These are phyloP conservation scores for Megaceryle maxima DNA, from an alignment of 2,113 vertebrate genomes.

Conservation along the genomic window DNA sequence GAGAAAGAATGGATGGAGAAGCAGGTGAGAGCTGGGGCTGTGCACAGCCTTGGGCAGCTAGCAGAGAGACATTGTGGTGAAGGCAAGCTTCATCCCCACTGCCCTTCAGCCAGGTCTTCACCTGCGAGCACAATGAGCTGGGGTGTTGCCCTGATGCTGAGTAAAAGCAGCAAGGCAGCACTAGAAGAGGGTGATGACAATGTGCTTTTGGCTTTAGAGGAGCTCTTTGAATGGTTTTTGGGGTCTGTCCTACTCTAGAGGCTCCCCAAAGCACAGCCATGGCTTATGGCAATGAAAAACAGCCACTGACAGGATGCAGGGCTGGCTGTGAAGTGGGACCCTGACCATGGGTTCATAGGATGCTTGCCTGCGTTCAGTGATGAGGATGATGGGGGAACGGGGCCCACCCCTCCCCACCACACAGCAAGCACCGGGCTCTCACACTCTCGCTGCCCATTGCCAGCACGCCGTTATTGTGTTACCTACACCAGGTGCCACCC, in stretches of 20 bases:
- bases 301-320: neutral
- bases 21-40: neutral
- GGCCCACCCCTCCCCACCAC: neutral
- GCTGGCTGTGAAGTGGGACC: neutral
- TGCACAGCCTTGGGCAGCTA: neutral
- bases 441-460: fast-evolving
- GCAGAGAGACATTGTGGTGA: neutral
- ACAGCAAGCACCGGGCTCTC: neutral
- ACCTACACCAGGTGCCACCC: fast-evolving
- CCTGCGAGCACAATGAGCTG: neutral
- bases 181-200: neutral
- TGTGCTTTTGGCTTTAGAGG: neutral
- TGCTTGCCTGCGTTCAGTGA: fast-evolving
- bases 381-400: too few relatives aligned
- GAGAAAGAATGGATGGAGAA: neutral
- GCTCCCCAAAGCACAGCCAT: neutral
- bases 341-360: fast-evolving
- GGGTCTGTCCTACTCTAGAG: neutral
- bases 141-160: neutral
- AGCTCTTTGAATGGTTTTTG: neutral
- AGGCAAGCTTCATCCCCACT: neutral
- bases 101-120: neutral
- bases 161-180: neutral
- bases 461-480: neutral
- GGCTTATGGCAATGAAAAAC: neutral